Percentiles rank a stretch among this genome's conserved stretches.
phyloP scores from a whole-genome alignment of 2,797 vertebrate species.

The Sandelia bainsii region DNA sequence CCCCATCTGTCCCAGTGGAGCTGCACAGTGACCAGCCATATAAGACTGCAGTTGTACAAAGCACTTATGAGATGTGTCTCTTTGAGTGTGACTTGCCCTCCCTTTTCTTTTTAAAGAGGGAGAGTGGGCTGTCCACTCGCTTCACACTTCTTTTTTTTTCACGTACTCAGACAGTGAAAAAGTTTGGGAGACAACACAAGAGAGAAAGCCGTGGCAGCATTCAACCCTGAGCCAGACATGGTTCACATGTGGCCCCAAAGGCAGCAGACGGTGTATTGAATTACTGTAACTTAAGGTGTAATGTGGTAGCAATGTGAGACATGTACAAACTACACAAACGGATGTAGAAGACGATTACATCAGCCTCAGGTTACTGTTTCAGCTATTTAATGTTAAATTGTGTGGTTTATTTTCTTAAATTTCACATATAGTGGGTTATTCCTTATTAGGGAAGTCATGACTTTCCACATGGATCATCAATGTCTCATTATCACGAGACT shows the following conservation, averaged over 20 bases:
- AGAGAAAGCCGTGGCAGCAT: conserved; percentile 62
- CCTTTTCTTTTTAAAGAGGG: conserved; percentile 52
- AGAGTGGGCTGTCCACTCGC: conserved; percentile 60
- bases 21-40: conserved; percentile 54
- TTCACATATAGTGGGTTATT: conserved; percentile 16
- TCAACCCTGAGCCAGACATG: conserved; percentile 63
- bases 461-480: not conserved
- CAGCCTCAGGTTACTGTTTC: conserved; percentile 46
- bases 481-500: conserved; percentile 17
- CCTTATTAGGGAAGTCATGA: not conserved
- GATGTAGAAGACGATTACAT: conserved; percentile 45
- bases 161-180: conserved; percentile 62
- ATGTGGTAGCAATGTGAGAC: conserved; percentile 62
- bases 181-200: conserved; percentile 67
- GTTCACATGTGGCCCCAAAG: conserved; percentile 72
- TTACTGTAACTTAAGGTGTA: conserved; percentile 79
- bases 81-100: conserved; percentile 70
- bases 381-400: conserved; percentile 29
- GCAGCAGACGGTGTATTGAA: conserved; percentile 72
- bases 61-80: conserved; percentile 68
- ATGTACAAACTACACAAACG: conserved; percentile 47
- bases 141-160: conserved; percentile 49
- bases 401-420: conserved; percentile 36
- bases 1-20: conserved; percentile 75
- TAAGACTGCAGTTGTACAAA: conserved; percentile 56